A percentile compares a stretch with the other conserved stretches of the same genome.
Conservation (phyloP, 2,888 invertebrate species). For the Tromatobia lineatoria region DNA sequence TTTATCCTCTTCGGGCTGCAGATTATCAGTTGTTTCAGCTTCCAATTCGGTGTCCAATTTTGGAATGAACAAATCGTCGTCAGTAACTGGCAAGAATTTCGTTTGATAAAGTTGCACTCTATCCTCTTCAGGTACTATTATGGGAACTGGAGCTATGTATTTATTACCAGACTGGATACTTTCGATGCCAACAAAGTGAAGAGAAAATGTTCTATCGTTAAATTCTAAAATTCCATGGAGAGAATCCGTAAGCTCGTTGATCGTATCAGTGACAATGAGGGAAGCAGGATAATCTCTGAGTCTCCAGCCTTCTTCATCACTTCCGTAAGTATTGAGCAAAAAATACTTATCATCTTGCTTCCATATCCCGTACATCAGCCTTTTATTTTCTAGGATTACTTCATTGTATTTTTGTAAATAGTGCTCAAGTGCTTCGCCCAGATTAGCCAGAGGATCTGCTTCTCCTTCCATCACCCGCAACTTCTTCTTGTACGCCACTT, state of each 20-base stretch:
- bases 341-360: slow-evolving; percentile 74
- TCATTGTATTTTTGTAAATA: slow-evolving; percentile 78
- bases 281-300: slow-evolving; percentile 74
- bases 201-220: slow-evolving; percentile 75
- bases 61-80: slow-evolving; percentile 75
- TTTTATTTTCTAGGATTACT: slow-evolving; percentile 79
- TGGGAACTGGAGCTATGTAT: slow-evolving; percentile 57
- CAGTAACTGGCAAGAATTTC: slow-evolving; percentile 80
- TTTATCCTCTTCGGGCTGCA: background rate
- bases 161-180: slow-evolving; percentile 75
- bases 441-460: slow-evolving; percentile 79
- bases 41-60: slow-evolving; percentile 32
- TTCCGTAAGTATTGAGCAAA: slow-evolving; percentile 82
- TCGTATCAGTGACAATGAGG: slow-evolving; percentile 75
- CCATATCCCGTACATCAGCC: slow-evolving; percentile 79
- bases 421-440: slow-evolving; percentile 80
- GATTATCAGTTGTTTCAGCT: slow-evolving; percentile 24
- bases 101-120: slow-evolving; percentile 73
- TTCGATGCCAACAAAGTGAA: slow-evolving; percentile 77
- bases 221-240: slow-evolving; percentile 79
- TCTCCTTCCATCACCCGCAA: slow-evolving; percentile 75
- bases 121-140: slow-evolving; percentile 68
- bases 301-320: slow-evolving; percentile 79
- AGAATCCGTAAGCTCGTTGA: slow-evolving; percentile 77
- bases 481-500: slow-evolving; percentile 73